Conservation (phyloP, 2,113 vertebrate genomes). For the Lathamus discolor region DNA sequence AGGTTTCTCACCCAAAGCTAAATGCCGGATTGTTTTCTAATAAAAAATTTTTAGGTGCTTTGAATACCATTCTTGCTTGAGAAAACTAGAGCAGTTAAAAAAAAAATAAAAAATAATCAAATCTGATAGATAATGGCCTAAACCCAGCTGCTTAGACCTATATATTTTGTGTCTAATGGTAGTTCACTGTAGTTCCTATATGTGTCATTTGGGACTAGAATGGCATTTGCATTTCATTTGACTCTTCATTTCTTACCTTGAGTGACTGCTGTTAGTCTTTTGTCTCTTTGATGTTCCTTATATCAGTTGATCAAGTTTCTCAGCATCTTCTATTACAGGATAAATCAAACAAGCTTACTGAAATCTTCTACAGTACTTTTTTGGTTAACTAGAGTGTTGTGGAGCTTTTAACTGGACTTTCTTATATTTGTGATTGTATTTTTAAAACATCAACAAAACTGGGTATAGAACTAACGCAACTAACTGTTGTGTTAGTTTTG, state of each 20-base stretch:
- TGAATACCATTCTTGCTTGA: background rate
- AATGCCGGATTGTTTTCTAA: background rate
- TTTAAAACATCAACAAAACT: background rate
- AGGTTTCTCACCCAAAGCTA: background rate
- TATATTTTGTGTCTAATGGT: background rate
- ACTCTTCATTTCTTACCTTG: background rate
- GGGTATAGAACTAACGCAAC: background rate
- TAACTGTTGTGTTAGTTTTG: background rate
- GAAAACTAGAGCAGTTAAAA: background rate
- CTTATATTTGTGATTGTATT: background rate
- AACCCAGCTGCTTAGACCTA: background rate
- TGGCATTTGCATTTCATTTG: background rate
- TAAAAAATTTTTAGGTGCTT: background rate
- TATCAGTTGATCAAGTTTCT: background rate
- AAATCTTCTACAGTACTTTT: background rate
- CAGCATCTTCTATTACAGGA: background rate
- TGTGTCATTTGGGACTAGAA: background rate
- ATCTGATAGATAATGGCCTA: background rate
- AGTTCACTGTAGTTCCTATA: background rate
- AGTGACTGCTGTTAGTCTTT: background rate
- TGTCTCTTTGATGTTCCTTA: background rate
- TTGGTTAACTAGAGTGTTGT: rapidly evolving
- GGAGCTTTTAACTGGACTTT: background rate
- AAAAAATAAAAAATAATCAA: background rate
- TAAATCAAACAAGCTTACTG: background rate